Evolutionary conservation across 2,113 vertebrate genomes (phyloP).

Genomic region (Ursus arctos): DNA sequence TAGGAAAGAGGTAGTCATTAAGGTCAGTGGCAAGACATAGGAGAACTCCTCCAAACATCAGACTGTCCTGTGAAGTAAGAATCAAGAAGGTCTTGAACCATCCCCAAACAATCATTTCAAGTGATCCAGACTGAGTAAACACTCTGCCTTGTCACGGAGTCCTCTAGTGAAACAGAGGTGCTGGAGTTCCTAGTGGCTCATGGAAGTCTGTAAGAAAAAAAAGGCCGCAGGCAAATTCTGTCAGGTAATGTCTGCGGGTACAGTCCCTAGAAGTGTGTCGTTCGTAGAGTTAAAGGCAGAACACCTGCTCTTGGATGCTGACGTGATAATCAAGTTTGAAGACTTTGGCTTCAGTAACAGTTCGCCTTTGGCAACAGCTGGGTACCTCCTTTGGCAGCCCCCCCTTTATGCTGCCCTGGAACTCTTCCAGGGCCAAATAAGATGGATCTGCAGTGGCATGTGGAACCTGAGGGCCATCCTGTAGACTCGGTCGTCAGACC

Average conservation of each 20-base stretch:
- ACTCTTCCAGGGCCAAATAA: conserved; percentile 93
- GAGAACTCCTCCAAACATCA: neutral
- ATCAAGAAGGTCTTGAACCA: conserved; percentile 95
- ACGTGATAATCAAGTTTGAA: conserved; percentile 70
- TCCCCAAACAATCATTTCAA: conserved; percentile 89
- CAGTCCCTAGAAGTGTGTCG: conserved; percentile 93
- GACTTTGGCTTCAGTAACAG: conserved; percentile 94
- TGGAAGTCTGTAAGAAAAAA: conserved; percentile 95
- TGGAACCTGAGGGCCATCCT: conserved; percentile 94
- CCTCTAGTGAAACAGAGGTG: neutral
- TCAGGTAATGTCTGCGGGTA: conserved; percentile 90
- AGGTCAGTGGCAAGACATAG: neutral
- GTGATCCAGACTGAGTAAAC: neutral
- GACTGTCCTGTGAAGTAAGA: conserved; percentile 92
- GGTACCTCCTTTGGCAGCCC: conserved; percentile 92
- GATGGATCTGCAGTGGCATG: conserved; percentile 89
- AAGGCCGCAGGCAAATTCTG: conserved; percentile 93
- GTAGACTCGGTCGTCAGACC: conserved; percentile 91
- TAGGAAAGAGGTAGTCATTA: neutral
- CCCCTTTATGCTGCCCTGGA: conserved; percentile 91
- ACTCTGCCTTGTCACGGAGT: neutral
- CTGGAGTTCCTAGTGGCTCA: conserved; percentile 91
- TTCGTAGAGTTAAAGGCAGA: conserved; percentile 92
- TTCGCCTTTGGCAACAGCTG: conserved; percentile 92
- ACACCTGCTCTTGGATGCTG: neutral